Conservation (phyloP, 2,113 vertebrate species). For the Amphiprion ocellaris region DNA sequence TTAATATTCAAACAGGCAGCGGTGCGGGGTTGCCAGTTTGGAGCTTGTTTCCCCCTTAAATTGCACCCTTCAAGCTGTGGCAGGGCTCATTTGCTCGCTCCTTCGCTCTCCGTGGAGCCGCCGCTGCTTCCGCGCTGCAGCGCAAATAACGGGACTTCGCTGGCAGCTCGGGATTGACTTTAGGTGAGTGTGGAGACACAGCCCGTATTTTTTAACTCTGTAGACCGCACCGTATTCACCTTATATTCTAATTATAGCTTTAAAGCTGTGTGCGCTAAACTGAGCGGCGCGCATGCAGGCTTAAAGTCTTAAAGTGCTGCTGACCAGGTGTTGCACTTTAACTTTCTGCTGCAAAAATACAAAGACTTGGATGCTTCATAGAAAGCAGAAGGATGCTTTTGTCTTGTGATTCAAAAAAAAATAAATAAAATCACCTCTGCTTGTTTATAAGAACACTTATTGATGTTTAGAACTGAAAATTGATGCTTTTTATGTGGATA, state of each 20-base stretch:
- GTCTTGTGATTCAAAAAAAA: background rate
- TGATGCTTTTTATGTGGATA: background rate
- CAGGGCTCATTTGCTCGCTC: slow-evolving; percentile 3
- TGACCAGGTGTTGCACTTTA: slow-evolving; percentile 61
- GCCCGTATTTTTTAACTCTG: background rate
- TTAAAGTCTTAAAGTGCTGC: slow-evolving; percentile 48
- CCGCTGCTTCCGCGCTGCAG: slow-evolving; percentile 22
- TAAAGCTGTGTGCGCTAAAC: slow-evolving; percentile 10
- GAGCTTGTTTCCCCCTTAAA: slow-evolving; percentile 8
- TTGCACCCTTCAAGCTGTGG: slow-evolving; percentile 34
- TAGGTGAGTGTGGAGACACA: slow-evolving; percentile 56
- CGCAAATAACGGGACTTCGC: slow-evolving; percentile 41
- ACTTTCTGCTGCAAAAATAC: slow-evolving; percentile 53
- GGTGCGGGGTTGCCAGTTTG: slow-evolving; percentile 49
- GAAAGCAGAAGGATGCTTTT: background rate
- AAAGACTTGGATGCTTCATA: background rate
- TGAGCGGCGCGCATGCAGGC: background rate
- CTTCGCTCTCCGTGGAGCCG: slow-evolving; percentile 5
- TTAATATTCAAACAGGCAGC: slow-evolving; percentile 7
- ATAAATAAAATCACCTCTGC: background rate
- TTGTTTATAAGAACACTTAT: background rate
- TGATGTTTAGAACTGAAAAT: background rate
- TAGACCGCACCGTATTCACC: background rate
- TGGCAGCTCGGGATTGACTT: slow-evolving; percentile 18
- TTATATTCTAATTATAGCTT: slow-evolving; percentile 9